Conservation (phyloP, 2,797 vertebrate genomes). For the Acanthurus leucopareius region DNA sequence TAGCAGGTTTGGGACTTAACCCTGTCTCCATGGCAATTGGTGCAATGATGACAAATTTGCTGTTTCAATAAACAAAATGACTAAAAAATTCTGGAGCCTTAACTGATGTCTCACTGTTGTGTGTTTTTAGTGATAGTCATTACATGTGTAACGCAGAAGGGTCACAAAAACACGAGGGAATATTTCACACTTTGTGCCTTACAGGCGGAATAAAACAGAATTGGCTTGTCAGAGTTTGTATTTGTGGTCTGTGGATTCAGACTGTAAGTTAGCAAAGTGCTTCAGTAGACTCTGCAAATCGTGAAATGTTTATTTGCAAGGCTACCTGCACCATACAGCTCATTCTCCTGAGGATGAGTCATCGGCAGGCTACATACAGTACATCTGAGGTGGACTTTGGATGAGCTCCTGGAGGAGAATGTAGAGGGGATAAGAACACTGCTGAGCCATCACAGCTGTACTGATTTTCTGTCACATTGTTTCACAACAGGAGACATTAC, state of each 20-base stretch:
- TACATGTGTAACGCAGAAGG: slow-evolving; percentile 42
- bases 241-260: slow-evolving; percentile 62
- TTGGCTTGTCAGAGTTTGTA: slow-evolving; percentile 49
- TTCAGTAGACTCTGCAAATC: slow-evolving; percentile 69
- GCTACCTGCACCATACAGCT: slow-evolving; percentile 80
- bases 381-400: slow-evolving; percentile 79
- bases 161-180: slow-evolving; percentile 36
- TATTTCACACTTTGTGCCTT: slow-evolving; percentile 34
- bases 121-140: slow-evolving; percentile 35
- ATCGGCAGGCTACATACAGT: slow-evolving; percentile 80
- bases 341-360: slow-evolving; percentile 83
- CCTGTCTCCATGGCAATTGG: slow-evolving; percentile 81
- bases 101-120: slow-evolving; percentile 42
- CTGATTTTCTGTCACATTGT: slow-evolving; percentile 85
- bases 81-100: slow-evolving; percentile 43
- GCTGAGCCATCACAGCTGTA: slow-evolving; percentile 83
- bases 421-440: slow-evolving; percentile 75
- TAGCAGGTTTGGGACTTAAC: slow-evolving; percentile 76
- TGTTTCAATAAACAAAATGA: slow-evolving; percentile 74
- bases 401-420: slow-evolving; percentile 75
- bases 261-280: slow-evolving; percentile 73
- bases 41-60: slow-evolving; percentile 79
- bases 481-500: slow-evolving; percentile 82
- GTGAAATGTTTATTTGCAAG: slow-evolving; percentile 82
- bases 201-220: slow-evolving; percentile 34